Evolutionary conservation across 2,113 vertebrate species (phyloP), one percentile per base, ranked within the genome.

Genomic region (Vimba vimba): DNA sequence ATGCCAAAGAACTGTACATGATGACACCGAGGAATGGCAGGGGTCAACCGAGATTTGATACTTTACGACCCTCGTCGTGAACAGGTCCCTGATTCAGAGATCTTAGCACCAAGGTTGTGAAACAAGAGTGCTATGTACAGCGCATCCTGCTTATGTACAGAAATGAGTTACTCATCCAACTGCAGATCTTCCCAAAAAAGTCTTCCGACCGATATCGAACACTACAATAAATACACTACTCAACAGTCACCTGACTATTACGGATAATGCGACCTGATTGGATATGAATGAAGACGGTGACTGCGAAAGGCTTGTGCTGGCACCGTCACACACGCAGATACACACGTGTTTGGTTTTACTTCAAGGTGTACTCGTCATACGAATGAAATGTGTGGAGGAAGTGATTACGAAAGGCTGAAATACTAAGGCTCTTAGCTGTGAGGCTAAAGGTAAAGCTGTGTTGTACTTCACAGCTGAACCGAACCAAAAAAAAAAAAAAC

Each of bases 91-190:
- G 95, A 95, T 93, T 93, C 89, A 88, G 92, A 92, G 86, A 92
- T 92, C 90, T 85, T 93, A 95, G 94, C 94, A 94, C 94, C 95
- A 81, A 90, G 91, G 90, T 92, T 93, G 87, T 85, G 90, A 90
- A 88, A 92, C 91, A 88, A 77, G 87, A 78, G 74, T 76, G 83
- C 71, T 83, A 85, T 90, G 84, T 75, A 89, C 89, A 85, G 78
- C 33, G 47, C 50, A 86, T 75, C 47, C 52, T 30, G 64, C 21
- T 23, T 82, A 59, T 62, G 45, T 76, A 85, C 52, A 85, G n/a
- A 62, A 68, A 76, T 52, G 6, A 69, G 59, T 66, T 64, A 30
- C 25, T 27, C n/a, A 39, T 39, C 17, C 76, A 66, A 85, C 52
- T 55, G 45, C 27, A 45, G 30, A 57, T 85, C 52, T 52, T 68